Evolutionary conservation across 2,888 invertebrate species (phyloP), one percentile per base, ranked within the genome.

Genomic region (Drosophila macrospina): DNA sequence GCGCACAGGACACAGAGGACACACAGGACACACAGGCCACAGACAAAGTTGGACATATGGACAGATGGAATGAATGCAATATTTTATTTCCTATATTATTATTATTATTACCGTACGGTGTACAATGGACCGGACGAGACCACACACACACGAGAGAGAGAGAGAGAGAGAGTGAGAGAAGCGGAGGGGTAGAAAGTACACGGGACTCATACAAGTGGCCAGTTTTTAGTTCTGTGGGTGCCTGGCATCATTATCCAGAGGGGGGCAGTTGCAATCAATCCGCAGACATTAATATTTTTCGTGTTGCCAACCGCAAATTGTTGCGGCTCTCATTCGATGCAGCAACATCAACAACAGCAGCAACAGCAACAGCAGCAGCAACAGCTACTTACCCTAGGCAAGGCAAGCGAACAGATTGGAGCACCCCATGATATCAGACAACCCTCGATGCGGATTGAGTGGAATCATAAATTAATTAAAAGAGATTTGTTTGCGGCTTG

Each of bases 401-500:
- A 13, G 8, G 24, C 24, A 36, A 42, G 13, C 8, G 5, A 41
- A 30, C 28, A 20, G 20, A n/a, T 34, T 50, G 51, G 51, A 51
- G 37, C 57, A 56, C 48, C 44, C 64, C 36, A 48, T 59, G 72
- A 42, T 83, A 77, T 82, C 80, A 85, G 82, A 73, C 76, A 85
- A 78, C 82, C 83, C 83, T 85, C 85, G 72, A 84, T 75, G 80
- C 80, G 85, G 81, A 89, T 89, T 89, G 84, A 90, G 89, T 85
- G 88, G 88, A 90, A 90, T 89, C 89, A 90, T 90, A 90, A 90
- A 90, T 90, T 90, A 90, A 90, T 90, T 90, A 90, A 90, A 90
- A 88, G 90, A 89, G 90, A 90, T 90, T 90, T 90, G 89, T 90
- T 88, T 90, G 89, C 86, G 88, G 89, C 90, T 90, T 90, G 88